phyloP scores from a whole-genome alignment of 2,797 vertebrate species.

The Florisuga fusca region DNA sequence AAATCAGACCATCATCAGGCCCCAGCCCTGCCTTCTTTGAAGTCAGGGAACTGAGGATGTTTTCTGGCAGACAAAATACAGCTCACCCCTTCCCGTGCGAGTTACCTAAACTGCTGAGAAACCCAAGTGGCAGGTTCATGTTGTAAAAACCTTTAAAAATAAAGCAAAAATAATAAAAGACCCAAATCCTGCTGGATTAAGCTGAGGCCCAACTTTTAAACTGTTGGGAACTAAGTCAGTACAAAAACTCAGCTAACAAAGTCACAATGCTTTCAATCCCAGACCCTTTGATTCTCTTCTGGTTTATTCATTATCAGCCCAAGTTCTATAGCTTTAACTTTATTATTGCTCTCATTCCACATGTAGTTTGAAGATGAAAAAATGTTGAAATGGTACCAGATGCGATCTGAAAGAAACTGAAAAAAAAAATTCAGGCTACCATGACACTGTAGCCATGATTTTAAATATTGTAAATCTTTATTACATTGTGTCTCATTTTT shows the following conservation, averaged over 20 bases:
- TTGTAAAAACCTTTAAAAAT: constrained; percentile 13
- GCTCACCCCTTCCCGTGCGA: constrained; percentile 27
- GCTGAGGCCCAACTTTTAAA: constrained; percentile 34
- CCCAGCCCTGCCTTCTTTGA: not conserved
- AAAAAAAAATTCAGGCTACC: constrained; percentile 29
- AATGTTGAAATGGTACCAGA: constrained; percentile 54
- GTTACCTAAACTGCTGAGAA: constrained; percentile 10
- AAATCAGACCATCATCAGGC: not conserved
- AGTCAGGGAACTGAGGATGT: not conserved
- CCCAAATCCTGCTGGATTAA: constrained; percentile 63
- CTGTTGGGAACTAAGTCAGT: constrained; percentile 22
- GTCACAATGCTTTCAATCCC: constrained; percentile 42
- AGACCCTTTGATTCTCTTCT: constrained; percentile 25
- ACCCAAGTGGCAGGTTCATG: constrained; percentile 25
- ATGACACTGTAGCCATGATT: not conserved
- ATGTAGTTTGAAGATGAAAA: constrained; percentile 42
- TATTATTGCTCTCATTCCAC: constrained; percentile 50
- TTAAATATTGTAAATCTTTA: not conserved
- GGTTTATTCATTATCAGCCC: constrained; percentile 62
- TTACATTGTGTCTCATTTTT: not conserved
- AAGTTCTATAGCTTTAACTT: constrained; percentile 44
- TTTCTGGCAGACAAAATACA: constrained; percentile 51
- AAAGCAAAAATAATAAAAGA: constrained; percentile 63
- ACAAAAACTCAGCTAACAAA: constrained; percentile 44
- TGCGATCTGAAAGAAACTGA: constrained; percentile 40